Percentiles rank a stretch among this genome's conserved stretches.
These are phyloP conservation scores for Mormyrops boulengeri DNA, from an alignment of 2,797 vertebrate species.

Conservation along the genomic window DNA sequence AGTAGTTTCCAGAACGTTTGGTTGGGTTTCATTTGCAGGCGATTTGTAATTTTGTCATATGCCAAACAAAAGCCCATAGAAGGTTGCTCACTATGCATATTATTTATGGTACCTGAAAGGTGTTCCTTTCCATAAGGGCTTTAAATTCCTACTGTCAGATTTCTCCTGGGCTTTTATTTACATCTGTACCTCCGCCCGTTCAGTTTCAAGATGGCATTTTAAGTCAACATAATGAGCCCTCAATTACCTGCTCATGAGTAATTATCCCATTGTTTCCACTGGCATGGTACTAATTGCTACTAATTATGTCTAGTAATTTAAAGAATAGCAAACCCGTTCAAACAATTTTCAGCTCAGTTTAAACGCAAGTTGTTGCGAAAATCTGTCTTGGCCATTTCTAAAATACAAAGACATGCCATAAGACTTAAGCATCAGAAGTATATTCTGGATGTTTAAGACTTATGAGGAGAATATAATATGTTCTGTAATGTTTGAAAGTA, in stretches of 20 bases:
- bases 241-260: slow-evolving; percentile 11
- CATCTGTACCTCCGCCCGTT: neutral
- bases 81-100: neutral
- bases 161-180: neutral
- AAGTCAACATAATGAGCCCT: slow-evolving; percentile 9
- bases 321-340: neutral
- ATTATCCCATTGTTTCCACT: slow-evolving; percentile 14
- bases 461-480: neutral
- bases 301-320: slow-evolving; percentile 8
- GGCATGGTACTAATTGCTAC: neutral
- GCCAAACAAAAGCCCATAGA: neutral
- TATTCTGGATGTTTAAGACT: neutral
- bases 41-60: neutral
- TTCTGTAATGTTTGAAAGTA: neutral
- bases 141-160: neutral
- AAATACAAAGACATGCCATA: neutral
- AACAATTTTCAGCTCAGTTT: slow-evolving; percentile 9
- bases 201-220: neutral
- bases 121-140: neutral
- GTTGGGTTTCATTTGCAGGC: neutral
- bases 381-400: neutral
- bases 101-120: neutral
- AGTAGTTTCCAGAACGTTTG: neutral
- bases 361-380: neutral
- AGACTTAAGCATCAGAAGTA: neutral